Evolutionary conservation across 2,113 vertebrate genomes (phyloP).

Genomic region (Xerus inauris): DNA sequence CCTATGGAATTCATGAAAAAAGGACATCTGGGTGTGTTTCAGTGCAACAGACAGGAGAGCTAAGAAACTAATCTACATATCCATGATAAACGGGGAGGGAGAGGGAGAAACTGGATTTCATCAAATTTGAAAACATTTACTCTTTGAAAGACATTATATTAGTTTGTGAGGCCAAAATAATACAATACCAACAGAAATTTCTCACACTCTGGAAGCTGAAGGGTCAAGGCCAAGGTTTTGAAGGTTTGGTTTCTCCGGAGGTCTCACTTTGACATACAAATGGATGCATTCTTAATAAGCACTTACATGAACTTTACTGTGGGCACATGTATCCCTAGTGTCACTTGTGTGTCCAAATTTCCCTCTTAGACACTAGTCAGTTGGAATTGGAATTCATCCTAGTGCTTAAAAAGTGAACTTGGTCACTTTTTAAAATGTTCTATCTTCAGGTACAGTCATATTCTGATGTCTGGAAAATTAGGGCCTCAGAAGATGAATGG

Average conservation of each 20-base stretch:
- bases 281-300: not conserved
- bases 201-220: not conserved
- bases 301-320: not conserved
- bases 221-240: not conserved
- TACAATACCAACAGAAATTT: not conserved
- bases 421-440: not conserved
- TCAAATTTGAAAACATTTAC: slow-evolving; percentile 6
- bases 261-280: not conserved
- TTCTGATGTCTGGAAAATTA: not conserved
- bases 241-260: not conserved
- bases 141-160: not conserved
- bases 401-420: not conserved
- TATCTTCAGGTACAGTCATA: not conserved
- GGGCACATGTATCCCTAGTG: not conserved
- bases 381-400: not conserved
- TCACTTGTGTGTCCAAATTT: not conserved
- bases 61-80: not conserved
- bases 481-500: not conserved
- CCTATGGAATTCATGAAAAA: not conserved
- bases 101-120: not conserved
- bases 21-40: not conserved
- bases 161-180: not conserved
- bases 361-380: not conserved
- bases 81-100: not conserved
- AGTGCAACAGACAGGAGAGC: not conserved